phyloP scores from a whole-genome alignment of 2,797 vertebrate genomes.

The Sebastes nivosus region DNA sequence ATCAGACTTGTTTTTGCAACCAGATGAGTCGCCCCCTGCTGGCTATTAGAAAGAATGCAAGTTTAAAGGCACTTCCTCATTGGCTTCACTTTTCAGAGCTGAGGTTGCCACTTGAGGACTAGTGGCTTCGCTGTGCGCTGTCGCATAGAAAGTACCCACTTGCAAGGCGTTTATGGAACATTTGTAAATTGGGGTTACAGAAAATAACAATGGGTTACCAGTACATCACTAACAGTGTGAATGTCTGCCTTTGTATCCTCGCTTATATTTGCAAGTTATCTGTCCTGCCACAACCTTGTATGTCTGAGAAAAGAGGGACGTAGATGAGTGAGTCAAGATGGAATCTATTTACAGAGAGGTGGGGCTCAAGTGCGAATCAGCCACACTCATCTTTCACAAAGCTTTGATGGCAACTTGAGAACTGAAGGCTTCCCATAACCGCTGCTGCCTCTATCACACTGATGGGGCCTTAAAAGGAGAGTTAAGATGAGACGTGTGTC shows the following conservation, averaged over 20 bases:
- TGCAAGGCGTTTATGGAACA: not conserved
- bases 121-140: not conserved
- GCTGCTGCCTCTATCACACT: slow-evolving; percentile 54
- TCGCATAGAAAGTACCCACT: not conserved
- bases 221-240: not conserved
- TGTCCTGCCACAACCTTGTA: slow-evolving; percentile 5
- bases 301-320: slow-evolving; percentile 12
- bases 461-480: slow-evolving; percentile 66
- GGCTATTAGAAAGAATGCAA: not conserved
- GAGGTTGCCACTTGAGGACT: not conserved
- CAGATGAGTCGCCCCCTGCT: not conserved
- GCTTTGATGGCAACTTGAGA: slow-evolving; percentile 55
- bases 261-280: slow-evolving; percentile 27
- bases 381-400: slow-evolving; percentile 56
- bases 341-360: slow-evolving; percentile 54
- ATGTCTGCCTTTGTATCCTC: not conserved
- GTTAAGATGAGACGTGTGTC: slow-evolving; percentile 63
- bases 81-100: not conserved
- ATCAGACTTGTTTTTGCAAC: not conserved
- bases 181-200: not conserved
- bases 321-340: slow-evolving; percentile 35
- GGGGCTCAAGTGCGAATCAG: slow-evolving; percentile 49
- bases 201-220: not conserved
- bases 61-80: not conserved
- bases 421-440: slow-evolving; percentile 60